Evolutionary conservation across 2,113 vertebrate species (phyloP).

Genomic region (Genyomyrus donnyi): DNA sequence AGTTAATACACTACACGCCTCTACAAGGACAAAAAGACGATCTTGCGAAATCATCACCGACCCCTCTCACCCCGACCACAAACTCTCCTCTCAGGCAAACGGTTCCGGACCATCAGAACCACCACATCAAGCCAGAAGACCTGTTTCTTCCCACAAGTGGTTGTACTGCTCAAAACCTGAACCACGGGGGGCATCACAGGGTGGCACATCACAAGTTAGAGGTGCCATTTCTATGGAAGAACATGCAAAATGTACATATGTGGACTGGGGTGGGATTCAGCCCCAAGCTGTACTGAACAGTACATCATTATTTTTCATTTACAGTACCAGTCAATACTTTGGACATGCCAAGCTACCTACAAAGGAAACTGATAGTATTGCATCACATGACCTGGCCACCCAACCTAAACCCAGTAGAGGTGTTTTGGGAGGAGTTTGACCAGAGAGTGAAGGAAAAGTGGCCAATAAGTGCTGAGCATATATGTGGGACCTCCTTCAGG

Average conservation of each 20-base stretch:
- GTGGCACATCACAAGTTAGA: neutral
- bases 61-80: neutral
- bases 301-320: neutral
- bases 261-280: neutral
- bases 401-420: neutral
- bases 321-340: neutral
- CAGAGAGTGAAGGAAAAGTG: neutral
- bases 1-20: neutral
- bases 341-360: neutral
- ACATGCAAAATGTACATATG: neutral
- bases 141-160: neutral
- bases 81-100: neutral
- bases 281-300: neutral
- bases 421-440: neutral
- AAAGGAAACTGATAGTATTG: neutral
- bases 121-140: neutral
- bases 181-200: neutral
- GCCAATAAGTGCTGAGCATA: neutral
- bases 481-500: neutral
- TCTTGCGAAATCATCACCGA: neutral
- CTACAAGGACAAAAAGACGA: neutral
- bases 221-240: neutral
- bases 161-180: neutral
- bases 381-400: neutral
- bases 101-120: neutral